Percentiles rank a stretch among this genome's conserved stretches.
These are phyloP conservation scores for Aphelenchoides bicaudatus DNA, from an alignment of 2,888 invertebrate species.

Conservation along the genomic window DNA sequence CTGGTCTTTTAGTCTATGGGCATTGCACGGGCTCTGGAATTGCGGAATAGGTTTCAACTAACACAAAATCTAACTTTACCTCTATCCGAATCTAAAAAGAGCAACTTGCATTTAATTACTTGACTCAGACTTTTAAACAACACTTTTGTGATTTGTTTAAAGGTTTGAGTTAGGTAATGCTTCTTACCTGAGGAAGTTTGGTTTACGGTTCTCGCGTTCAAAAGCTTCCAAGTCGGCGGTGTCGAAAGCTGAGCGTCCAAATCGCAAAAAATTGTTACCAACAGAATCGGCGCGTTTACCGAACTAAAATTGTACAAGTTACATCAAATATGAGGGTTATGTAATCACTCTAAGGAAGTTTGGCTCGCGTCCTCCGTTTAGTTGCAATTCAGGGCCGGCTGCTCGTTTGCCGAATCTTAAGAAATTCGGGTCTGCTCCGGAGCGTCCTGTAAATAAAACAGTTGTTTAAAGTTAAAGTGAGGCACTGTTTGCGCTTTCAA, in stretches of 20 bases:
- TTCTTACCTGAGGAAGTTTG: conserved; percentile 56
- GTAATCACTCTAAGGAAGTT: conserved; percentile 52
- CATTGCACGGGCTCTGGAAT: too few relatives aligned
- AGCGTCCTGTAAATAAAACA: not conserved
- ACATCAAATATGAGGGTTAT: too few relatives aligned
- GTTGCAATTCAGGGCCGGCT: conserved; percentile 14
- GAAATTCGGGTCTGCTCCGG: conserved; percentile 53
- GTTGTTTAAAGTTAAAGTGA: not conserved
- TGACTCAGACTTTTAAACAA: too few relatives aligned
- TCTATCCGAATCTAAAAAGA: too few relatives aligned
- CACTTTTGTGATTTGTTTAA: too few relatives aligned
- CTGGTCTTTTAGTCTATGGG: too few relatives aligned
- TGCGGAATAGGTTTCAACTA: too few relatives aligned
- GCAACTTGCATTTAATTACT: too few relatives aligned
- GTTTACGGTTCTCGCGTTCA: conserved; percentile 46
- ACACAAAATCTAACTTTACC: too few relatives aligned
- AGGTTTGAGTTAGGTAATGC: too few relatives aligned
- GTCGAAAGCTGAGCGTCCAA: conserved; percentile 32
- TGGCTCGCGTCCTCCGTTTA: conserved; percentile 40
- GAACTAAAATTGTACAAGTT: too few relatives aligned
- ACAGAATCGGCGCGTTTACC: conserved; percentile 31
- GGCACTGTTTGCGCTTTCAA: too few relatives aligned
- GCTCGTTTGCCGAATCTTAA: conserved; percentile 55
- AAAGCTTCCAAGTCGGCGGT: conserved; percentile 32
- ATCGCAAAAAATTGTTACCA: conserved; percentile 44